Conservation (phyloP, 1,140 invertebrate genomes). For the Oryctes rhinoceros region DNA sequence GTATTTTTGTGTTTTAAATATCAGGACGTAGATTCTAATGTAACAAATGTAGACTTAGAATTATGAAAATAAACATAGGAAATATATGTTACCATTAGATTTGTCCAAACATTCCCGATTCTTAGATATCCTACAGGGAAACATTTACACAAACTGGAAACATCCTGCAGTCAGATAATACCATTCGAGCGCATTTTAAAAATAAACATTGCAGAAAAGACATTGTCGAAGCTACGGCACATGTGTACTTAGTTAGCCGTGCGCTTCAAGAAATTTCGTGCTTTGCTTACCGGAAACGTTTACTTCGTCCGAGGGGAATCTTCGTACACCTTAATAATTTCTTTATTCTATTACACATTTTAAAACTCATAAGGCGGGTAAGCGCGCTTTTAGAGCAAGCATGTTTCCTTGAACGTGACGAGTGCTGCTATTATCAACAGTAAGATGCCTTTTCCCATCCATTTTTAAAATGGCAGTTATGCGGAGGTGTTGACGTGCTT, state of each 20-base stretch:
- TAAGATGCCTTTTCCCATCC: conserved; percentile 22
- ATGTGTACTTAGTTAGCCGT: neutral
- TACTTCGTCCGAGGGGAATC: neutral
- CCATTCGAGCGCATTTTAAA: neutral
- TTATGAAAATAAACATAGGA: conserved; percentile 25
- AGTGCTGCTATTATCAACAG: neutral
- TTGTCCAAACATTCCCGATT: conserved; percentile 8
- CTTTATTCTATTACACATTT: conserved; percentile 26
- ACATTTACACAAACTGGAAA: conserved; percentile 20
- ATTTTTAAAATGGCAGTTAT: conserved; percentile 23
- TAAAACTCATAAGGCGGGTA: neutral
- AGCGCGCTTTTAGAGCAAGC: neutral
- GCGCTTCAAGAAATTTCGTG: neutral
- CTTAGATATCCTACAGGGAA: neutral
- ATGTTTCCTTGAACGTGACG: conserved; percentile 15
- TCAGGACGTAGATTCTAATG: neutral
- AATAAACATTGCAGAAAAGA: conserved; percentile 28
- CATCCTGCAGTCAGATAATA: conserved; percentile 26
- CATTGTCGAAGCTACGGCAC: neutral
- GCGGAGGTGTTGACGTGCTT: conserved; percentile 26
- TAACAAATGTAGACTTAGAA: conserved; percentile 24
- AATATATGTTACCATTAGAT: conserved; percentile 12
- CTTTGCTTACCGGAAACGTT: neutral
- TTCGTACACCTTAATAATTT: conserved; percentile 18
- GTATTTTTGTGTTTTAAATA: conserved; percentile 3